These are phyloP conservation scores for Nyctereutes procyonoides DNA, from an alignment of 2,113 vertebrate genomes.

Conservation along the genomic window DNA sequence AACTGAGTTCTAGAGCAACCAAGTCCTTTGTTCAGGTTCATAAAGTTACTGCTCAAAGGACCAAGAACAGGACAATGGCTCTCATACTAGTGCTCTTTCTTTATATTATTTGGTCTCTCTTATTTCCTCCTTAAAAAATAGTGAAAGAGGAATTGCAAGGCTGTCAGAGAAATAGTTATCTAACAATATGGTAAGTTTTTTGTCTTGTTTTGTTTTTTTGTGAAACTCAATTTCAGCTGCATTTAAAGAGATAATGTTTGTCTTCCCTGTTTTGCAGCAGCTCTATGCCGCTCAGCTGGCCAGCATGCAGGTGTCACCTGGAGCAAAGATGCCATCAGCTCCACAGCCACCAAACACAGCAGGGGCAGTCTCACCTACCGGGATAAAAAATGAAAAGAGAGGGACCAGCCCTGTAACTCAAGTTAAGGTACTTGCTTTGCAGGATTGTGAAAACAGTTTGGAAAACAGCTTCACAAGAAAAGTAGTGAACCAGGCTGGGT, in stretches of 20 bases:
- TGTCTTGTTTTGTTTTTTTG: neutral
- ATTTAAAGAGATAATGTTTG: constrained; percentile 78
- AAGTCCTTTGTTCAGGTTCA: neutral
- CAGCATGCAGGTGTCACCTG: constrained; percentile 99
- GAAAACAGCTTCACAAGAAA: constrained; percentile 75
- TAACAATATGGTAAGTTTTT: constrained; percentile 65
- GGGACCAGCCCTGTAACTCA: constrained; percentile 97
- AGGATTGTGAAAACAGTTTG: constrained; percentile 68
- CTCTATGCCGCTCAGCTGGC: constrained; percentile 99
- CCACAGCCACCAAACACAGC: constrained; percentile 94
- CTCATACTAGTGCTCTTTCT: neutral
- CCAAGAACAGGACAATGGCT: neutral
- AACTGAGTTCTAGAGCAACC: neutral
- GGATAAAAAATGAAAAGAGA: constrained; percentile 98
- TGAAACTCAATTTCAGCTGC: constrained; percentile 51
- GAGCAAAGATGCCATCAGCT: constrained; percentile 98
- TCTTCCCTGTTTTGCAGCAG: constrained; percentile 93
- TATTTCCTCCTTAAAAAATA: constrained; percentile 47
- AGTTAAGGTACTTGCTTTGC: constrained; percentile 93
- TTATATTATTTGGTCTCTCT: constrained; percentile 32
- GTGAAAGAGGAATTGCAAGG: constrained; percentile 34
- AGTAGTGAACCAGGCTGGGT: constrained; percentile 16
- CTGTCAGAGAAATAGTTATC: constrained; percentile 56
- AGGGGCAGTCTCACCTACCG: constrained; percentile 96
- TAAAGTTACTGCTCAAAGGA: neutral